Percentiles rank a stretch among this genome's conserved stretches.
Conservation (phyloP, 1,140 invertebrate species). For the Microplitis demolitor region DNA sequence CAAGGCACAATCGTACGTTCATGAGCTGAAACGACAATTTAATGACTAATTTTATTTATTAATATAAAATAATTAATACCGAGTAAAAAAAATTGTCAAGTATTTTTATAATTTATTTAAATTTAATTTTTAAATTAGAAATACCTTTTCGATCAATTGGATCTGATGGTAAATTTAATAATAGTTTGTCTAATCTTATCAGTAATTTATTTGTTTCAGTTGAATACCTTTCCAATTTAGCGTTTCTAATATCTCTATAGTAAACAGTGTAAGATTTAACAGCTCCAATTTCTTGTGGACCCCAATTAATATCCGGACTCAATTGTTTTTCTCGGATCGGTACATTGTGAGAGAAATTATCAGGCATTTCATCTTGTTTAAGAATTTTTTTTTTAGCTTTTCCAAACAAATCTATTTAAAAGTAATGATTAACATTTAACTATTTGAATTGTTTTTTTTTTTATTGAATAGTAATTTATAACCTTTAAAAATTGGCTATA, state of each 20-base stretch:
- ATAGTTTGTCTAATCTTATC: conserved; percentile 90
- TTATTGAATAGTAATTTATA: conserved; percentile 22
- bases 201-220: conserved; percentile 95
- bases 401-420: conserved; percentile 75
- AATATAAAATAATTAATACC: conserved; percentile 15
- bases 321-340: conserved; percentile 32
- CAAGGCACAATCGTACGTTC: conserved; percentile 87
- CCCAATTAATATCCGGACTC: conserved; percentile 59
- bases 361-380: conserved; percentile 73
- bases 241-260: conserved; percentile 77
- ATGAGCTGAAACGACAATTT: conserved; percentile 61
- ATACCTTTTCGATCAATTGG: conserved; percentile 80
- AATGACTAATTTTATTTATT: no score
- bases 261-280: conserved; percentile 73
- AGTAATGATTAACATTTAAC: conserved; percentile 20
- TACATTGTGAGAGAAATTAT: conserved; percentile 61
- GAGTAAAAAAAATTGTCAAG: background rate
- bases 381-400: conserved; percentile 89
- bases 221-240: conserved; percentile 83
- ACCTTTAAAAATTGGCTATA: background rate
- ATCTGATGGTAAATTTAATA: conserved; percentile 82
- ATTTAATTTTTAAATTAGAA: background rate
- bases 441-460: conserved; percentile 28
- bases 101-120: background rate
- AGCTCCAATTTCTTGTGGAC: conserved; percentile 71